These are phyloP conservation scores for Poecilia latipinna DNA, from an alignment of 2,113 vertebrate species.

Conservation along the genomic window DNA sequence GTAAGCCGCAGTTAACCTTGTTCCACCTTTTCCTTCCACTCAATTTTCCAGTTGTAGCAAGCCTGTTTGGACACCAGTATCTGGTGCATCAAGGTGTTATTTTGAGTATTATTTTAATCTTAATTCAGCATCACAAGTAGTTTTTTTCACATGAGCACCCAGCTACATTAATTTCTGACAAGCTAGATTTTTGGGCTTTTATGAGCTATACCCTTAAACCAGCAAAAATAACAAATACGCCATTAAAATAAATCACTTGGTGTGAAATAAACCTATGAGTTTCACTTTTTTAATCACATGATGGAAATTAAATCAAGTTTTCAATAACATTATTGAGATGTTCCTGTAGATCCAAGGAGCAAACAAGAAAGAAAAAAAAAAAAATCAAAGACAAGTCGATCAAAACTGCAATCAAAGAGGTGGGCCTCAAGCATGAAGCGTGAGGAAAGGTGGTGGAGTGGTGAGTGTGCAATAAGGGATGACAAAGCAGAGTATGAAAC, in stretches of 20 bases:
- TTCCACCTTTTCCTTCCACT: neutral
- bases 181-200: neutral
- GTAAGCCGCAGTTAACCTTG: neutral
- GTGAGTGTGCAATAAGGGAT: conserved; percentile 43
- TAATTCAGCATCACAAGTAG: conserved; percentile 75
- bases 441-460: conserved; percentile 39
- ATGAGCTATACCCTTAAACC: neutral
- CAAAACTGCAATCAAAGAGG: conserved; percentile 67
- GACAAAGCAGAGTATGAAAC: conserved; percentile 46
- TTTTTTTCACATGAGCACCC: conserved; percentile 67
- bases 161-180: neutral
- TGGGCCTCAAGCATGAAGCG: conserved; percentile 63
- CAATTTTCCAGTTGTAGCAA: neutral
- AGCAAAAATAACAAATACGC: neutral
- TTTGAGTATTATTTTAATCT: conserved; percentile 73
- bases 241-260: neutral
- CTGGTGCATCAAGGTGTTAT: conserved; percentile 56
- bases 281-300: neutral
- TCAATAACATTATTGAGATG: neutral
- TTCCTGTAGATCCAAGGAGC: conserved; percentile 25
- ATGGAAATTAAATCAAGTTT: neutral
- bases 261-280: neutral
- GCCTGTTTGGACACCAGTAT: neutral
- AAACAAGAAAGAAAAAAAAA: neutral
- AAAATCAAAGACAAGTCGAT: conserved; percentile 15